Percentiles rank a stretch among this genome's conserved stretches.
Evolutionary conservation across 2,888 invertebrate genomes (phyloP).

Genomic region (Melanotus villosus): DNA sequence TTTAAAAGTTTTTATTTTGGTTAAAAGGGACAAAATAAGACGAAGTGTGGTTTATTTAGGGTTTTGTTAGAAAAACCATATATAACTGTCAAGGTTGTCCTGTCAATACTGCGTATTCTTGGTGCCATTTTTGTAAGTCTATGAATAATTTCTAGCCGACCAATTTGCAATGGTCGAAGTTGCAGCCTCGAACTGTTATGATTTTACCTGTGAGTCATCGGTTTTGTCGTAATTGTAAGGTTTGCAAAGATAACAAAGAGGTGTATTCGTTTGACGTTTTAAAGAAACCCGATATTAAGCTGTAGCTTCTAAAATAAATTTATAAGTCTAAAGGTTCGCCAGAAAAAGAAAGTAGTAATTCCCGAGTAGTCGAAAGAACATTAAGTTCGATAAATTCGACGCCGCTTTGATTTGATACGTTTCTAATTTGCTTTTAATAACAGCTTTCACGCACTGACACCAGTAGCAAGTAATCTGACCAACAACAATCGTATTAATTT

Average conservation of each 20-base stretch:
- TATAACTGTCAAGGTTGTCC: neutral
- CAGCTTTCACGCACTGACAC: constrained; percentile 34
- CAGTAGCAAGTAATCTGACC: constrained; percentile 40
- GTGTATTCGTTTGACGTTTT: neutral
- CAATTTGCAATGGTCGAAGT: neutral
- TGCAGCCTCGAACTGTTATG: neutral
- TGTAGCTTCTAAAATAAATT: neutral
- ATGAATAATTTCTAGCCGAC: neutral
- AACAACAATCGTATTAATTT: constrained; percentile 52
- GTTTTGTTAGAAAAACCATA: too few species aligned
- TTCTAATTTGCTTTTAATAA: constrained; percentile 48
- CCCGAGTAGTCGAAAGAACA: neutral
- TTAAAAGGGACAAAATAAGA: neutral
- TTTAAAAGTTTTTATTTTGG: too few species aligned
- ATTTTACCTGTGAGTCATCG: neutral
- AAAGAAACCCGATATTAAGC: neutral
- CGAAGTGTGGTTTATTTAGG: neutral
- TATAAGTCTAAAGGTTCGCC: neutral
- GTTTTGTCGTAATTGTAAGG: neutral
- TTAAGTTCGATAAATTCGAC: neutral
- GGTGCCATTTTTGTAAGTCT: neutral
- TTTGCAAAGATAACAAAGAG: neutral
- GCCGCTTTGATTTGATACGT: constrained; percentile 16
- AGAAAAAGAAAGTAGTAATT: neutral
- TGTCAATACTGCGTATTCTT: neutral